A percentile compares a stretch with the other conserved stretches of the same genome.
phyloP scores from a whole-genome alignment of 2,797 vertebrate species.

The Australoheros facetus region DNA sequence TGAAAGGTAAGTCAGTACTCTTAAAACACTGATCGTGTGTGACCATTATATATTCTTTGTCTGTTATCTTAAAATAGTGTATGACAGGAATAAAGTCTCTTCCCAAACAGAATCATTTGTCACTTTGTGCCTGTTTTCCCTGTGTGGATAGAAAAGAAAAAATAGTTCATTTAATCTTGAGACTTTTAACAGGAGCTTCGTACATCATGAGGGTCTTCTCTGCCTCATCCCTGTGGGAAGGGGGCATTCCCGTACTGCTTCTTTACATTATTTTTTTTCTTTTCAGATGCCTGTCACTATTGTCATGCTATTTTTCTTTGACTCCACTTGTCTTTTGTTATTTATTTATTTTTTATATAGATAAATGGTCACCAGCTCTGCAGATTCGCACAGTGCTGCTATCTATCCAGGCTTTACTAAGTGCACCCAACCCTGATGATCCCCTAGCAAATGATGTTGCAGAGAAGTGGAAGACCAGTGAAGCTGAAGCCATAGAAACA shows the following conservation, averaged over 20 bases:
- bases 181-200: not conserved
- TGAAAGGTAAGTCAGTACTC: constrained; percentile 91
- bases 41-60: not conserved
- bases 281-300: not conserved
- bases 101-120: not conserved
- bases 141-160: accelerated
- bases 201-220: too few relatives aligned
- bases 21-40: not conserved
- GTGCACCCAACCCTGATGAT: constrained; percentile 97
- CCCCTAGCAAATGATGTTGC: constrained; percentile 98
- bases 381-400: constrained; percentile 99
- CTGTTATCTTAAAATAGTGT: not conserved
- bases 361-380: constrained; percentile 99
- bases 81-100: not conserved
- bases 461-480: constrained; percentile 97
- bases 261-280: not conserved
- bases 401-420: constrained; percentile 99
- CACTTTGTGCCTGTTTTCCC: not conserved
- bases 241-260: too few relatives aligned
- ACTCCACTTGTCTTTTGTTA: not conserved
- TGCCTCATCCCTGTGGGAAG: too few relatives aligned
- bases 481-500: constrained; percentile 99
- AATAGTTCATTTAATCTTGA: too few relatives aligned
- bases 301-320: not conserved
- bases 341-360: constrained; percentile 58